These are phyloP conservation scores for Leptopterna dolabrata DNA, from an alignment of 2,888 invertebrate species.

Conservation along the genomic window DNA sequence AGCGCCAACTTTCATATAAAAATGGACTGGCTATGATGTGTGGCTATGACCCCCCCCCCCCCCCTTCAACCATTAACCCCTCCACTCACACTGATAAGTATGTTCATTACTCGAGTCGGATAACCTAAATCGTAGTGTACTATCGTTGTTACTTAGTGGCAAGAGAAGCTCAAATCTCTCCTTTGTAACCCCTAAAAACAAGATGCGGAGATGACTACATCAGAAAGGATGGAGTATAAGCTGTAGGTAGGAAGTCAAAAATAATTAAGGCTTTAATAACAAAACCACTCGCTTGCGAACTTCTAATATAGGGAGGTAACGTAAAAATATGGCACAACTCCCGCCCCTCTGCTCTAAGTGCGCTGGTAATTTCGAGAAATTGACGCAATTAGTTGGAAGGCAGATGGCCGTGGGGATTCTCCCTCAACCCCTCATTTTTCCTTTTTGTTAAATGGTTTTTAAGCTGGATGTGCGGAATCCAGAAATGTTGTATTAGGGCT, in stretches of 20 bases:
- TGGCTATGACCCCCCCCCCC: too few relatives aligned
- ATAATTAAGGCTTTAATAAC: slow-evolving; percentile 35
- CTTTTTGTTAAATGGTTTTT: background rate
- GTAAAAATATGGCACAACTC: slow-evolving; percentile 15
- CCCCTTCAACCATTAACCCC: too few relatives aligned
- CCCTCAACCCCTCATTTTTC: background rate
- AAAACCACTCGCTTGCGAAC: slow-evolving; percentile 14
- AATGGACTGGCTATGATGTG: too few relatives aligned
- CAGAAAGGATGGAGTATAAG: background rate
- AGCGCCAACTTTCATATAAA: too few relatives aligned
- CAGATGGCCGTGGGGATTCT: slow-evolving; percentile 15
- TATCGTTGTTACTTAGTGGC: too few relatives aligned
- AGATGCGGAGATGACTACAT: background rate
- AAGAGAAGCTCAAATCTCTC: too few relatives aligned
- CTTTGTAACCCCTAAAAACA: background rate
- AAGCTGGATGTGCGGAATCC: background rate
- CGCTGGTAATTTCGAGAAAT: slow-evolving; percentile 32
- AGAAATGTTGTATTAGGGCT: background rate
- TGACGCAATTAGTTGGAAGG: slow-evolving; percentile 18
- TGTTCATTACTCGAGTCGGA: too few relatives aligned
- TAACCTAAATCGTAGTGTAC: too few relatives aligned
- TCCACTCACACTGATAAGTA: too few relatives aligned
- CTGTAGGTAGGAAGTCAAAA: background rate
- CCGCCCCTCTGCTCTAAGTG: background rate
- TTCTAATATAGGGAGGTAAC: slow-evolving; percentile 26